Evolutionary conservation across 2,797 vertebrate species (phyloP).

Genomic region (Botia kubotai): DNA sequence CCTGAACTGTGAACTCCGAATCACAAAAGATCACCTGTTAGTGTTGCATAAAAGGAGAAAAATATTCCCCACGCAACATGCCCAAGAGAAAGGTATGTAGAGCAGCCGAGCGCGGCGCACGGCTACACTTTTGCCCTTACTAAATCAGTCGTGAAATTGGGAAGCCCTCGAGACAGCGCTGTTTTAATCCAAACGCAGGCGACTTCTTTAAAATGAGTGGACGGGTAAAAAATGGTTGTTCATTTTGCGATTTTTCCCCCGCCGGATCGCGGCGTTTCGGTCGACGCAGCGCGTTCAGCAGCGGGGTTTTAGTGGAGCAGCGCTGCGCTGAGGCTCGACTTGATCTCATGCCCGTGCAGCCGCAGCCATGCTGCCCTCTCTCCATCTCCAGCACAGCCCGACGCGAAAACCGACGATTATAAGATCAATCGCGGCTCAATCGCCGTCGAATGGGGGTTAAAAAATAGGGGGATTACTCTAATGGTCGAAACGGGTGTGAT

Average conservation of each 20-base stretch:
- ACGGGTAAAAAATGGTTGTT: constrained; percentile 14
- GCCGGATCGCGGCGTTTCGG: constrained; percentile 44
- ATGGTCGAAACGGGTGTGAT: constrained; percentile 27
- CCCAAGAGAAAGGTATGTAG: constrained; percentile 88
- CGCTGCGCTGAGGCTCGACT: constrained; percentile 59
- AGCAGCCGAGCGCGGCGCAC: constrained; percentile 56
- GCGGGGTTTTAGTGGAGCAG: constrained; percentile 48
- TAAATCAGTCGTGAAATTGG: constrained; percentile 64
- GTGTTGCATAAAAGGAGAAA: constrained; percentile 69
- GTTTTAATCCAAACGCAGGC: constrained; percentile 46
- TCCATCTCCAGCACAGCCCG: constrained; percentile 57
- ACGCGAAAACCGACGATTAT: constrained; percentile 57
- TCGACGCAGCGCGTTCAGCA: constrained; percentile 30
- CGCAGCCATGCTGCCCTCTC: constrained; percentile 68
- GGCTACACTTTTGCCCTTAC: constrained; percentile 66
- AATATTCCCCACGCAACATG: constrained; percentile 72
- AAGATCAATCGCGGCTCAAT: constrained; percentile 16
- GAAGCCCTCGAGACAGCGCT: constrained; percentile 61
- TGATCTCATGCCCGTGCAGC: constrained; percentile 66
- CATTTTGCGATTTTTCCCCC: constrained; percentile 50
- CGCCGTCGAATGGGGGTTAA: constrained; percentile 11
- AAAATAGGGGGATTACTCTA: constrained; percentile 57
- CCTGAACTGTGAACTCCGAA: constrained; percentile 64
- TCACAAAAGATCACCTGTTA: constrained; percentile 55
- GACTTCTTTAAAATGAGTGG: constrained; percentile 30